Conservation (phyloP, 2,888 invertebrate genomes). For the Hanleya hanleyi region DNA sequence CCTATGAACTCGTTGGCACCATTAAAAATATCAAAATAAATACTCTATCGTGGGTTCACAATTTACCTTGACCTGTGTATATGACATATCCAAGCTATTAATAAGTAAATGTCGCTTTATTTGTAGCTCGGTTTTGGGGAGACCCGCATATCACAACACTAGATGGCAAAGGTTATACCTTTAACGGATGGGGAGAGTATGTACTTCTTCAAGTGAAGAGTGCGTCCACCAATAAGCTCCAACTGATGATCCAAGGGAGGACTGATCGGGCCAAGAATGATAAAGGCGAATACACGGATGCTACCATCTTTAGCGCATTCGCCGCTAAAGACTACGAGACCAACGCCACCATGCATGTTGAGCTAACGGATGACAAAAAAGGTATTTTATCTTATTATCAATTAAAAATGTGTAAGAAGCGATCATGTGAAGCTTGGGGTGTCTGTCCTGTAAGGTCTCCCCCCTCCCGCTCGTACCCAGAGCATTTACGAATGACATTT, state of each 20-base stretch:
- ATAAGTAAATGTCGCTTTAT: no score
- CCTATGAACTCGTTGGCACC: no score
- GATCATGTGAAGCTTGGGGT: no score
- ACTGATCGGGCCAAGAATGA: conserved; percentile 20
- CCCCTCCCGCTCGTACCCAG: no score
- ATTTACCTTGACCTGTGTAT: no score
- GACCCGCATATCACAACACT: conserved; percentile 47
- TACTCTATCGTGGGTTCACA: no score
- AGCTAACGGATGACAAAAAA: neutral
- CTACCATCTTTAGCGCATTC: conserved; percentile 33
- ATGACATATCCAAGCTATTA: no score
- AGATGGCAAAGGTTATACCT: conserved; percentile 36
- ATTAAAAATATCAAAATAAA: no score
- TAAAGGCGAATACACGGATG: conserved; percentile 7
- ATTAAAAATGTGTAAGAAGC: no score
- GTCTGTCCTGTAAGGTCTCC: no score
- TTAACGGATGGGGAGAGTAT: conserved; percentile 47
- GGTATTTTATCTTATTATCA: no score
- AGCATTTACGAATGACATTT: no score
- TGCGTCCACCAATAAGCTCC: neutral
- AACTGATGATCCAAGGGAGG: conserved; percentile 22
- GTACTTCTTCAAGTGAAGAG: conserved; percentile 20
- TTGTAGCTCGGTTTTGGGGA: conserved; percentile 28
- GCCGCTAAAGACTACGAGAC: conserved; percentile 23
- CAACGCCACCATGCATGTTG: neutral